Base-by-base conservation (phyloP, 2,888 invertebrate species). In the Matsumyia berberina region DNA sequence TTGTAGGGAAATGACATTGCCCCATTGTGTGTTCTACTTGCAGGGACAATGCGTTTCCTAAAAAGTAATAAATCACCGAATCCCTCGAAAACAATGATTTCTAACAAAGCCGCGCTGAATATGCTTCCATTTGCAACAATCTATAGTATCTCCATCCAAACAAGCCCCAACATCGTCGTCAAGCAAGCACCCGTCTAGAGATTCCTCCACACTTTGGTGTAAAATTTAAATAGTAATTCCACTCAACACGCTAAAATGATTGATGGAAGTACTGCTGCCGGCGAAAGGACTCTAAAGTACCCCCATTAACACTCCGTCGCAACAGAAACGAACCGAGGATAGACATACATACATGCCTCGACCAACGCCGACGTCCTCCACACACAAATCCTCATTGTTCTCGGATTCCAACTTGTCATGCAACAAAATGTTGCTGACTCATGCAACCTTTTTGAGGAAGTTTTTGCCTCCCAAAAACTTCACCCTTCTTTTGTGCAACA, bases 391-490 rank as follows among this genome's bases (percentile, higher is more conserved):
- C 55, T 42, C 79, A 79, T 85, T 85, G 83, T 85, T 85, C 67
- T 62, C 57, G 51, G 49, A 74, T 62, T 79, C 60, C 42, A 74
- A 74, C 72, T 85, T 69, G 79, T 85, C 83, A 79, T 85, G 73
- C 79, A 79, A 85, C 83, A 79, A 85, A 85, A 85, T 85, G 64
- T 74, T 64, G 83, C 83, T 74, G 79, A 79, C 62, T 85, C 83
- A 85, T 79, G 73, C 67, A 64, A 79, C 60, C 79, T 67, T 60
- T 58, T 46, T 24, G 44, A 35, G 67, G n/a, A 83, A 79, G 73
- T 79, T 79, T 64, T 79, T 31, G 29, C 12, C 29, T 49, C 55
- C 9, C 67, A 31, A 60, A 39, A 83, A 73, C 60, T 73, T 57
- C 60, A 69, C 77, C 78, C 60, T 66, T 42, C 46, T 11, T 35